Evolutionary conservation across 2,113 vertebrate genomes (phyloP).

Genomic region (Laterallus jamaicensis): DNA sequence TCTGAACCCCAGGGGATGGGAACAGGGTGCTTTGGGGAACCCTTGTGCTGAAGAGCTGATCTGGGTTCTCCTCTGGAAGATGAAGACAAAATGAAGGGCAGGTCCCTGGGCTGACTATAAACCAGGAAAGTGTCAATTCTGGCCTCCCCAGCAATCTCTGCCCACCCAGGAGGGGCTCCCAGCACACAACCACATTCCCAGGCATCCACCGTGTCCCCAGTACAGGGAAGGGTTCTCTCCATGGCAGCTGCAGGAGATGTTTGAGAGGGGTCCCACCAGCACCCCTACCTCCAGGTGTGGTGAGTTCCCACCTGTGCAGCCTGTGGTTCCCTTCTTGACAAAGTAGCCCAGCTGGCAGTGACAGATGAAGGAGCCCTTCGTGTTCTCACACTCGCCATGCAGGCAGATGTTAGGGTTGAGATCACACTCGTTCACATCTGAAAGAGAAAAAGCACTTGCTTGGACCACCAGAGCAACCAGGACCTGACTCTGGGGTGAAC

Average conservation of each 20-base stretch:
- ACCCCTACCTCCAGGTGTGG: neutral
- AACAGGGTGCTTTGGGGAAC: neutral
- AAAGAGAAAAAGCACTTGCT: neutral
- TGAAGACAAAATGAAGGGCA: neutral
- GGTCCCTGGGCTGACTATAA: neutral
- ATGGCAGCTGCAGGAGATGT: neutral
- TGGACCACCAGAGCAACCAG: neutral
- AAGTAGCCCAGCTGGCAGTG: slow-evolving; percentile 90
- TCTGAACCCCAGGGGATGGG: neutral
- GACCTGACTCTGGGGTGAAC: neutral
- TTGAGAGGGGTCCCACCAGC: neutral
- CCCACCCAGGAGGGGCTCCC: neutral
- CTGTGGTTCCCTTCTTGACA: slow-evolving; percentile 87
- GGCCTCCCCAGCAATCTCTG: neutral
- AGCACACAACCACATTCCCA: neutral
- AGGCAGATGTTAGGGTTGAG: slow-evolving; percentile 93
- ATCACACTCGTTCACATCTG: slow-evolving; percentile 93
- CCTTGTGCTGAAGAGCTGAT: neutral
- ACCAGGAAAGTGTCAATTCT: neutral
- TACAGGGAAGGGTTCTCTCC: neutral
- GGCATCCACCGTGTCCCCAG: neutral
- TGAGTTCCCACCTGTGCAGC: slow-evolving; percentile 84
- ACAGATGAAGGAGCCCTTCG: slow-evolving; percentile 93
- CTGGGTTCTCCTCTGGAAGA: neutral
- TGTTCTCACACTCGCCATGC: slow-evolving; percentile 92